Evolutionary conservation across 2,113 vertebrate species (phyloP).

Genomic region (Stercorarius parasiticus): DNA sequence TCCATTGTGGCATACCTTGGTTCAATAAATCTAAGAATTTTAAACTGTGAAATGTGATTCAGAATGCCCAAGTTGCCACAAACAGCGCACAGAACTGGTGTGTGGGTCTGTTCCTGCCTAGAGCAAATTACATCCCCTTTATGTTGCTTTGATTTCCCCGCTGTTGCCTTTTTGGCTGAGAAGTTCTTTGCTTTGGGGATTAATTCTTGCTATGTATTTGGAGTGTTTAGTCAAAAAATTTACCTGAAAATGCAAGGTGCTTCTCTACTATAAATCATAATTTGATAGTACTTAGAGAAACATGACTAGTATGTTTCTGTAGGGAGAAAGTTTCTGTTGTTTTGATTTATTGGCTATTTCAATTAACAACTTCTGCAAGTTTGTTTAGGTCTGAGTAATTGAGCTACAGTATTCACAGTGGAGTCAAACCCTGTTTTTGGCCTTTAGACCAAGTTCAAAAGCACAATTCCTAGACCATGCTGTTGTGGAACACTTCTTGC

Average conservation of each 20-base stretch:
- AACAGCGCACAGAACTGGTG: neutral
- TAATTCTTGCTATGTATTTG: neutral
- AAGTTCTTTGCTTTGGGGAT: neutral
- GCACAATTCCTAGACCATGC: neutral
- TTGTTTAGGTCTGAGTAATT: neutral
- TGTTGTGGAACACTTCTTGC: neutral
- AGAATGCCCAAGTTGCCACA: neutral
- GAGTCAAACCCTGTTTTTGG: neutral
- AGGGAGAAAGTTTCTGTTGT: neutral
- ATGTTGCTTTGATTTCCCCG: neutral
- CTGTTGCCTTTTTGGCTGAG: neutral
- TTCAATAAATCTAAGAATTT: neutral
- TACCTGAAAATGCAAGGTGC: neutral
- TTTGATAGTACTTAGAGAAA: neutral
- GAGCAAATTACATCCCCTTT: neutral
- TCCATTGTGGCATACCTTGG: neutral
- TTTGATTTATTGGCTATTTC: neutral
- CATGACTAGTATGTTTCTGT: neutral
- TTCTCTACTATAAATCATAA: neutral
- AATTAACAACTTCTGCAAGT: neutral
- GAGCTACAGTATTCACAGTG: neutral
- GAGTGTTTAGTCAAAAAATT: neutral
- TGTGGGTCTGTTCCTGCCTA: neutral
- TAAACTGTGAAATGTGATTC: neutral
- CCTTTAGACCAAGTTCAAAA: neutral